Evolutionary conservation across 2,888 invertebrate genomes (phyloP), one percentile per base, ranked within the genome.

Genomic region (Ophion ventricosus): DNA sequence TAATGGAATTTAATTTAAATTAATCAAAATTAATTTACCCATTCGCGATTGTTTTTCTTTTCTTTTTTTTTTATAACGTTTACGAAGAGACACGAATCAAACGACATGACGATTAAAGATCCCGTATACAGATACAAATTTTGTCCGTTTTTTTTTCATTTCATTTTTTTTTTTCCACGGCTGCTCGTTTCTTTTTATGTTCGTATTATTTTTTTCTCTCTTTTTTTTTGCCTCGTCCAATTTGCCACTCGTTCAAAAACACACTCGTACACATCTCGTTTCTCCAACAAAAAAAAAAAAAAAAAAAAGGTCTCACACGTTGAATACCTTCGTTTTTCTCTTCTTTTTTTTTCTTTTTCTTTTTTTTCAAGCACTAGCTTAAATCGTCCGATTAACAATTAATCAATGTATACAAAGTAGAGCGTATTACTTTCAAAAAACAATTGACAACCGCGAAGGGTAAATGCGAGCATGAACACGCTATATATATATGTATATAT

Each of bases 341-440:
- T n/a, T n/a, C n/a, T n/a, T n/a, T n/a, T n/a, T n/a, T n/a, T n/a
- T n/a, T n/a, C n/a, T n/a, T 17, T 14, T 49, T 63, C 25, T 5
- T 20, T 74, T 63, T 63, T 63, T n/a, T n/a, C n/a, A n/a, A 49
- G 54, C 75, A 70, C 57, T 29, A 49, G 29, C 67, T 69, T 61
- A 72, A 43, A 78, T 80, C 80, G 26, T 79, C 67, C n/a, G 63
- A 79, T 80, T 87, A 85, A 82, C 83, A 82, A 83, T 84, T 86
- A 87, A 57, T 85, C 86, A 84, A 85, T 85, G 84, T 89, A 87
- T 90, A 91, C 90, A 90, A 90, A 91, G 90, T 91, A 91, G 87
- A 90, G 88, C 87, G 88, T 90, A 89, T 92, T 93, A 93, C 92
- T 93, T 93, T 93, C 92, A 93, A 91, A 93, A 92, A 93, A 91